These are phyloP conservation scores for Psylliodes chrysocephalus DNA, from an alignment of 2,888 invertebrate genomes.

Conservation along the genomic window DNA sequence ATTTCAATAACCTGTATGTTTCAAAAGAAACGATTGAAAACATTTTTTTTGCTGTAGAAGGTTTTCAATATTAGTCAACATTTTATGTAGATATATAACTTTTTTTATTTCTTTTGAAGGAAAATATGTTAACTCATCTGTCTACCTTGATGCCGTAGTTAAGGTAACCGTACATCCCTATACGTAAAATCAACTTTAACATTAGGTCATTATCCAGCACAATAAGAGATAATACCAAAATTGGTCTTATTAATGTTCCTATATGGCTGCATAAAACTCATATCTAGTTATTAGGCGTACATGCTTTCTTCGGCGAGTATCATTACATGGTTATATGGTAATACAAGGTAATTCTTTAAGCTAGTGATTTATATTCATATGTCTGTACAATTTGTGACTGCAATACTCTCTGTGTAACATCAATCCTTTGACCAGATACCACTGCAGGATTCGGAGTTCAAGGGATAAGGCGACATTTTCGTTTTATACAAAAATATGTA, in stretches of 20 bases:
- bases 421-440: background rate
- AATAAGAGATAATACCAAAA: constrained; percentile 1
- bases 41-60: no score
- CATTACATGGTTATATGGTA: constrained; percentile 3
- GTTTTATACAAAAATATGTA: no score
- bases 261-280: background rate
- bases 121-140: no score
- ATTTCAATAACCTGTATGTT: no score
- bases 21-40: no score
- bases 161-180: no score
- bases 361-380: constrained; percentile 2
- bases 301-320: background rate
- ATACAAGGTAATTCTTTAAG: constrained; percentile 2
- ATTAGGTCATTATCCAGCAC: background rate
- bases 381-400: background rate
- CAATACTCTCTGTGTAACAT: background rate
- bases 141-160: no score
- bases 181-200: background rate
- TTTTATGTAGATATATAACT: no score
- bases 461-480: no score
- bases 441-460: no score
- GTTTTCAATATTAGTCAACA: no score
- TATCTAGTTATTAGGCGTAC: background rate
- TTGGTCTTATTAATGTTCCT: background rate
- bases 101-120: no score